These are phyloP conservation scores for Rhipidura dahli DNA, from an alignment of 2,113 vertebrate genomes.

Conservation along the genomic window DNA sequence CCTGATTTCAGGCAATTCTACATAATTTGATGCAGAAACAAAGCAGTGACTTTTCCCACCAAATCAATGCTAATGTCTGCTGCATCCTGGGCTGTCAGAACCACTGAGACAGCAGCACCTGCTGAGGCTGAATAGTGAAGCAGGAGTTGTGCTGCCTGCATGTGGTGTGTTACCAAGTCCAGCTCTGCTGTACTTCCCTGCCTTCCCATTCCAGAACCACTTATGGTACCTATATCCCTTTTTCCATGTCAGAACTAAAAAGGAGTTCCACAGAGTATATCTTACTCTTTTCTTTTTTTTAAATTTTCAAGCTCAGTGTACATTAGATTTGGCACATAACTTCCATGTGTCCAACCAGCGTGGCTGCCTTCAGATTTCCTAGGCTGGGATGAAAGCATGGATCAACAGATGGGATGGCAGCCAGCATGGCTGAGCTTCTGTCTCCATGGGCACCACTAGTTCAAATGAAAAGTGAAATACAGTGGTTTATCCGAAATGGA, in stretches of 20 bases:
- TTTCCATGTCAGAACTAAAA: not conserved
- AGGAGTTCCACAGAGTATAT: not conserved
- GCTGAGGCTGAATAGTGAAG: not conserved
- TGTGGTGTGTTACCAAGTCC: no score
- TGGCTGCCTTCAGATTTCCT: not conserved
- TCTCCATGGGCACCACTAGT: not conserved
- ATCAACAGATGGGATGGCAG: not conserved
- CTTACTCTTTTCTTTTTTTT: not conserved
- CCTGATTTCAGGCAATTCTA: not conserved
- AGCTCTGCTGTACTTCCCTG: not conserved
- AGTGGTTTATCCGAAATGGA: not conserved
- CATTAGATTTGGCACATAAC: not conserved
- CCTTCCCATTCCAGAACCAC: not conserved
- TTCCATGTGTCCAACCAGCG: rapidly evolving
- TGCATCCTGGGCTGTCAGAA: not conserved
- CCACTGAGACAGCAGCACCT: not conserved
- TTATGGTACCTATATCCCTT: not conserved
- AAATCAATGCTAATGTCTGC: not conserved
- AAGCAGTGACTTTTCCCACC: not conserved
- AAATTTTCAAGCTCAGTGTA: not conserved
- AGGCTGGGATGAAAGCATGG: not conserved
- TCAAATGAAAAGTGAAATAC: not conserved
- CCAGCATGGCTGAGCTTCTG: not conserved
- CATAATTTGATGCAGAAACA: not conserved
- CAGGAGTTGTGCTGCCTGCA: rapidly evolving